A percentile compares a stretch with the other conserved stretches of the same genome.
Evolutionary conservation across 2,797 vertebrate genomes (phyloP).

Genomic region (Kryptopterus vitreolus): DNA sequence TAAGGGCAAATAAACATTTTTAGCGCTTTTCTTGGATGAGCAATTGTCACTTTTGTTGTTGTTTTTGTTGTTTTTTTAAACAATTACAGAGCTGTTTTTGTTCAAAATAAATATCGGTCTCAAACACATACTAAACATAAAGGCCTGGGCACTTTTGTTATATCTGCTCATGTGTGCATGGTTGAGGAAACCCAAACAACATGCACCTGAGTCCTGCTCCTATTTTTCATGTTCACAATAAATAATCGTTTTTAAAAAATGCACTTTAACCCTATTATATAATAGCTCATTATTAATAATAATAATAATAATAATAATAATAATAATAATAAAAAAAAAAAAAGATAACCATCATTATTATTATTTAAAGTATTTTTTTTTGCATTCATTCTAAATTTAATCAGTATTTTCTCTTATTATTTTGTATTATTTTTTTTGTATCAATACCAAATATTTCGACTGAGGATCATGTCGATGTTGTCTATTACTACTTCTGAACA

Average conservation of each 20-base stretch:
- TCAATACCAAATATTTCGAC: neutral
- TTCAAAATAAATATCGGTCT: neutral
- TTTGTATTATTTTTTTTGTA: too few species aligned
- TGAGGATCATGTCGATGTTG: neutral
- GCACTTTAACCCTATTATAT: neutral
- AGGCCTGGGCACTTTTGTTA: constrained; percentile 55
- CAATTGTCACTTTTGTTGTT: too few species aligned
- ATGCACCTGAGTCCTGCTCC: constrained; percentile 57
- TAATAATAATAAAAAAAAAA: neutral
- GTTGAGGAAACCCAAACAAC: constrained; percentile 52
- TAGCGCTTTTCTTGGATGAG: neutral
- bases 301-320: neutral
- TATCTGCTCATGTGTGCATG: constrained; percentile 56
- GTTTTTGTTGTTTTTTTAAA: neutral
- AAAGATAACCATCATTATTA: neutral
- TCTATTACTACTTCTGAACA: neutral
- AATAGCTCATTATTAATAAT: too few species aligned
- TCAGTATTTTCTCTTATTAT: too few species aligned
- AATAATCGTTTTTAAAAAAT: neutral
- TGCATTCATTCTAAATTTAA: too few species aligned
- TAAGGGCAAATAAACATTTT: neutral
- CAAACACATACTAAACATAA: constrained; percentile 38
- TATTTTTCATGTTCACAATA: neutral
- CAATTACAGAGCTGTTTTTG: neutral
- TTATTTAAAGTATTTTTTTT: too few species aligned